Conservation (phyloP, 2,113 vertebrate genomes). For the Sigmodon hispidus region DNA sequence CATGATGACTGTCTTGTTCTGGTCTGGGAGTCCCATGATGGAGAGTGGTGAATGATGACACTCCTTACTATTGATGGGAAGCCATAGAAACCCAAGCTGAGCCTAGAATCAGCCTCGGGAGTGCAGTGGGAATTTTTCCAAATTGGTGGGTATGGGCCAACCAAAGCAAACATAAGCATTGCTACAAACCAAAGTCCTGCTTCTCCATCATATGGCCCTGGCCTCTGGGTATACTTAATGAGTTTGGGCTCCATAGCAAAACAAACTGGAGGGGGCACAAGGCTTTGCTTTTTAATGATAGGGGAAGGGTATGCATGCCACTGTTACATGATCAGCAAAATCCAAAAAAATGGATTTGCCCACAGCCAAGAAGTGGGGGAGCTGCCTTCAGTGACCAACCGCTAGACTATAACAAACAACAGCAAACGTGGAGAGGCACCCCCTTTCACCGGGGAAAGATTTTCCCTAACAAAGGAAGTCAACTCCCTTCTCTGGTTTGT, state of each 20-base stretch:
- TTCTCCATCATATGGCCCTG: not conserved
- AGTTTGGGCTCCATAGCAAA: not conserved
- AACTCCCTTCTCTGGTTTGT: not conserved
- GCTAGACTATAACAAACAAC: not conserved
- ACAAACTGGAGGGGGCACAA: no score
- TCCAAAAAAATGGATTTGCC: not conserved
- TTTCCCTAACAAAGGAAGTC: conserved; percentile 35
- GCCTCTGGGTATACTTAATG: conserved; percentile 16
- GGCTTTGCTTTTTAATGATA: not conserved
- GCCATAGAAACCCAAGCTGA: not conserved
- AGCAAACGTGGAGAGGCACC: not conserved
- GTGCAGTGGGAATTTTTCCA: conserved; percentile 3
- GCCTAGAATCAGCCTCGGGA: not conserved
- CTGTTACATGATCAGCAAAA: not conserved
- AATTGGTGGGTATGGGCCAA: not conserved
- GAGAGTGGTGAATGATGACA: accelerated
- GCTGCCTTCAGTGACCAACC: not conserved
- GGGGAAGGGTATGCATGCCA: not conserved
- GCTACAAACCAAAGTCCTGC: conserved; percentile 16
- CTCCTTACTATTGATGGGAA: not conserved
- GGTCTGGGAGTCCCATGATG: not conserved
- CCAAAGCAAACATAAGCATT: conserved; percentile 36
- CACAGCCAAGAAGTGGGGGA: not conserved
- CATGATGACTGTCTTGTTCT: accelerated
- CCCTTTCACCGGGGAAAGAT: not conserved